phyloP scores from a whole-genome alignment of 2,113 vertebrate genomes.

The Picathartes gymnocephalus region DNA sequence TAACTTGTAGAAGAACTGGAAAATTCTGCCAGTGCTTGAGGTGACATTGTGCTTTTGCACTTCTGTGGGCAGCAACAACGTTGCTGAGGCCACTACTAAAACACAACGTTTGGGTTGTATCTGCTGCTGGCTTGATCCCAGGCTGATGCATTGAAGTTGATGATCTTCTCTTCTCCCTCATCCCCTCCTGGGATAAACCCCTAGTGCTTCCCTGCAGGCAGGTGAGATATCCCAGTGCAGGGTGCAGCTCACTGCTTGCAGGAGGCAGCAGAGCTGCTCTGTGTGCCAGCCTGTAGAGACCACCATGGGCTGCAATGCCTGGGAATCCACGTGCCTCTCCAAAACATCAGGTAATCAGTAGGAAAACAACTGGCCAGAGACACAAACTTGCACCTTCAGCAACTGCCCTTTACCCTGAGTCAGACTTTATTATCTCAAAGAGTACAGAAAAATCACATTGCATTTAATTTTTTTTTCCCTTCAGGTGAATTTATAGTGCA shows the following conservation, averaged over 20 bases:
- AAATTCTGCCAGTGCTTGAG: neutral
- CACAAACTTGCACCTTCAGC: neutral
- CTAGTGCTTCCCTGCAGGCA: neutral
- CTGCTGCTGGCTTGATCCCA: neutral
- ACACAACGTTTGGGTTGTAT: rapidly evolving
- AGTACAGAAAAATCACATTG: neutral
- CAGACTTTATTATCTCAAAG: neutral
- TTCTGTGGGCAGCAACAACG: neutral
- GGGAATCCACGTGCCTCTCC: neutral
- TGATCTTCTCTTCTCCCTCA: neutral
- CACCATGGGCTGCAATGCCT: neutral
- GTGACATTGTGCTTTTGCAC: neutral
- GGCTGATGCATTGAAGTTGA: neutral
- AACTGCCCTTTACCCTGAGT: neutral
- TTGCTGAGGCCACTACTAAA: neutral
- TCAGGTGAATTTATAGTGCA: conserved; percentile 37
- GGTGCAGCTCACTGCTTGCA: neutral
- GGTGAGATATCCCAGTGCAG: neutral
- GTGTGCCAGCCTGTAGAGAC: neutral
- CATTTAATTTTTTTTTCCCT: neutral
- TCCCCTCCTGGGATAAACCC: neutral
- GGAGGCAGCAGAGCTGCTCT: conserved; percentile 2
- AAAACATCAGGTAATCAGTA: neutral
- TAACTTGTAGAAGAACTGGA: neutral
- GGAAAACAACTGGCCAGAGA: neutral